Percentiles rank a stretch among this genome's conserved stretches.
Evolutionary conservation across 2,888 invertebrate species (phyloP).

Genomic region (Cosmia pyralina): DNA sequence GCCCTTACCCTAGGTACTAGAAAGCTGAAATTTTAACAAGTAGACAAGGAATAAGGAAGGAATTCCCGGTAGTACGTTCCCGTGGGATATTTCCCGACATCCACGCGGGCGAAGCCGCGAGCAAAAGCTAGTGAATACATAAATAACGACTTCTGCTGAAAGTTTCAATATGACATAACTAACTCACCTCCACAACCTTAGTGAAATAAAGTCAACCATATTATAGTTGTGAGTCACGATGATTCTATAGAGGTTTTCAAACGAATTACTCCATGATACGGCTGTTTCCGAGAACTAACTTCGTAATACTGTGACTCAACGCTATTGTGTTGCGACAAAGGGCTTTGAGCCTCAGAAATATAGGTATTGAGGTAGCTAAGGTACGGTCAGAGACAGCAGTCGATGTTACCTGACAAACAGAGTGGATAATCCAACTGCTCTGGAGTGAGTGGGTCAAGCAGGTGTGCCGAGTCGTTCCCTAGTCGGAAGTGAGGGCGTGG

Average conservation of each 20-base stretch:
- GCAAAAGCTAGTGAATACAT: no score
- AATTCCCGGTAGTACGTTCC: no score
- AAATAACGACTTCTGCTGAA: conserved; percentile 35
- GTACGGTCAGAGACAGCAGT: background rate
- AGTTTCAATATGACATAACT: conserved; percentile 10
- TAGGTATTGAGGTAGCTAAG: conserved; percentile 3
- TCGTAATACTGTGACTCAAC: conserved; percentile 65
- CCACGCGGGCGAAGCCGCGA: no score
- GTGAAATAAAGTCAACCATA: conserved; percentile 35
- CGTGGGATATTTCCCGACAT: no score
- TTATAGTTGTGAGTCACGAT: conserved; percentile 60
- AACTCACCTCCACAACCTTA: background rate
- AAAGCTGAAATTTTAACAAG: no score
- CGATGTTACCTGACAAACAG: background rate
- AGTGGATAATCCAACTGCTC: no score
- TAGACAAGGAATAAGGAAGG: no score
- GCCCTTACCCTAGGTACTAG: no score
- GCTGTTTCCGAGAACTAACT: conserved; percentile 64
- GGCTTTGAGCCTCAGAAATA: conserved; percentile 30
- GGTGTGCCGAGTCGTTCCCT: no score
- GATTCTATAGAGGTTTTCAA: conserved; percentile 65
- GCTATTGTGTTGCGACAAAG: conserved; percentile 35
- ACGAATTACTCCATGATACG: conserved; percentile 57
- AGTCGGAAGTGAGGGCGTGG: no score
- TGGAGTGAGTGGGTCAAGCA: no score